These are phyloP conservation scores for Phalacrocorax carbo DNA, from an alignment of 2,113 vertebrate genomes.

Conservation along the genomic window DNA sequence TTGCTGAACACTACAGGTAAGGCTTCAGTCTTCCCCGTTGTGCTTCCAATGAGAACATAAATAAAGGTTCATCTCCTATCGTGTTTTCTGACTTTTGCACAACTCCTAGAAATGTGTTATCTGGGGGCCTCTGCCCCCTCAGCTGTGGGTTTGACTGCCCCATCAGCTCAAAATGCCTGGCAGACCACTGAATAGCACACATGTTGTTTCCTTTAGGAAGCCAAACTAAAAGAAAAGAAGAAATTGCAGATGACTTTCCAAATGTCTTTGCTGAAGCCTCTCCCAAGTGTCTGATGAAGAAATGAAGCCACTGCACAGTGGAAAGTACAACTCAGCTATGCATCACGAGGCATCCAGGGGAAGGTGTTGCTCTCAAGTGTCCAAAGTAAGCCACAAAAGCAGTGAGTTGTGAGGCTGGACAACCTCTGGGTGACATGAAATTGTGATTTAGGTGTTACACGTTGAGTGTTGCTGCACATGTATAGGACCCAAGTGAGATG, in stretches of 20 bases:
- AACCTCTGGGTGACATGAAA: neutral
- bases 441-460: neutral
- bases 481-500: fast-evolving
- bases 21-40: neutral
- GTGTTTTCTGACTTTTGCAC: neutral
- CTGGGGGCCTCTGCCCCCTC: neutral
- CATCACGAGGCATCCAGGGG: neutral
- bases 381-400: neutral
- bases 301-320: neutral
- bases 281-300: neutral
- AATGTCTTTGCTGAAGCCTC: neutral
- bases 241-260: neutral
- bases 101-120: neutral
- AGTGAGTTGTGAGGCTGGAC: neutral
- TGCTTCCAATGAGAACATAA: neutral
- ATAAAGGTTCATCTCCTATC: neutral
- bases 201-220: neutral
- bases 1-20: neutral
- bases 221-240: neutral
- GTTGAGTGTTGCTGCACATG: neutral
- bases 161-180: neutral
- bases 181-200: neutral
- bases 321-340: neutral
- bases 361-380: fast-evolving
- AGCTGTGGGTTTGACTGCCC: neutral